Evolutionary conservation across 2,888 invertebrate species (phyloP).

Genomic region (Callyntrura sp.): DNA sequence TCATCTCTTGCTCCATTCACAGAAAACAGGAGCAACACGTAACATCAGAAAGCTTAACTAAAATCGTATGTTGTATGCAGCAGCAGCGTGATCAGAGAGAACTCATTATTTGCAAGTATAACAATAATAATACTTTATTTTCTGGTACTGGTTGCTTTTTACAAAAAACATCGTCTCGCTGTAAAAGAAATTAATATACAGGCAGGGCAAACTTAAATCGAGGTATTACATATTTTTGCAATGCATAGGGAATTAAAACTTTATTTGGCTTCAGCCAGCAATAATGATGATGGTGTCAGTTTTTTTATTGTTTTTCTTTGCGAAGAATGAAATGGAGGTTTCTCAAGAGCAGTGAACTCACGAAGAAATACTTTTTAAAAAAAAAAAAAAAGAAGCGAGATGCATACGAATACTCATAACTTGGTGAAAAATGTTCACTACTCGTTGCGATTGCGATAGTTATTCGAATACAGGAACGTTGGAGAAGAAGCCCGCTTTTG

Average conservation of each 20-base stretch:
- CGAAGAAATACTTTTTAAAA: neutral
- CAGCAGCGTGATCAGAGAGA: neutral
- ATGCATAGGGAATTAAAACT: constrained; percentile 5
- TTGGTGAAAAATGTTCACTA: too few relatives aligned
- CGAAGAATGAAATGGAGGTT: constrained; percentile 68
- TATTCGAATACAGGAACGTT: neutral
- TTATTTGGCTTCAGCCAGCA: constrained; percentile 1
- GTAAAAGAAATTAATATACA: neutral
- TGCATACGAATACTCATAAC: too few relatives aligned
- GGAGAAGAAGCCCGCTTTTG: too few relatives aligned
- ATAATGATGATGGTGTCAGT: constrained; percentile 12
- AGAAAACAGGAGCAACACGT: neutral
- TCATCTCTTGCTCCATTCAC: neutral
- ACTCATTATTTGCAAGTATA: neutral
- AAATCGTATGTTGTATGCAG: neutral
- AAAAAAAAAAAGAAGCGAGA: neutral
- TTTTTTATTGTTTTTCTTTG: constrained; percentile 14
- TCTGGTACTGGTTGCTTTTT: neutral
- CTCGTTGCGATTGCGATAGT: neutral
- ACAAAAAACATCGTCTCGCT: neutral
- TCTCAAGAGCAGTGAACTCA: constrained; percentile 74
- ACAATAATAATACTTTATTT: neutral
- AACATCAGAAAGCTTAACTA: too few relatives aligned
- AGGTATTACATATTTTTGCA: constrained; percentile 13
- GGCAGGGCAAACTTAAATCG: neutral